These are phyloP conservation scores for Circaetus gallicus DNA, from an alignment of 2,113 vertebrate species.

Conservation along the genomic window DNA sequence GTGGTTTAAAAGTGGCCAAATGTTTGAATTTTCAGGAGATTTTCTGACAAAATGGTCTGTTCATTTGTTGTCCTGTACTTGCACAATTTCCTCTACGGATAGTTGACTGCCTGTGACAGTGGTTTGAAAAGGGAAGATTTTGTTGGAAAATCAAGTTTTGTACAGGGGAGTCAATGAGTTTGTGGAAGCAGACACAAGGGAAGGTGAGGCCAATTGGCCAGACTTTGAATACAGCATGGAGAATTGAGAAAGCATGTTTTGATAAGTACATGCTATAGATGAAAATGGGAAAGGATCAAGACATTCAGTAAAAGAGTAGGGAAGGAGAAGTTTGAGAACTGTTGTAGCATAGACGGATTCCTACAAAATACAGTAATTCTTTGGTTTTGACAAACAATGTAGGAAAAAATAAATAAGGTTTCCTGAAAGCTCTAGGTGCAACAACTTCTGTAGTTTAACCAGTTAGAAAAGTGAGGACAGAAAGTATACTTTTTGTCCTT, in stretches of 20 bases:
- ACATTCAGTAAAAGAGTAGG: background rate
- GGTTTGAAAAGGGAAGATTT: background rate
- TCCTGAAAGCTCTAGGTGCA: background rate
- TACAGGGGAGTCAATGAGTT: background rate
- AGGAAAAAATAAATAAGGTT: background rate
- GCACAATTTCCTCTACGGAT: background rate
- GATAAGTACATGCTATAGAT: fast-evolving
- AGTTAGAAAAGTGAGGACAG: background rate
- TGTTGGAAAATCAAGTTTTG: background rate
- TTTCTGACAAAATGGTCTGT: background rate
- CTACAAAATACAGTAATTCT: background rate
- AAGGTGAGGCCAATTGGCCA: fast-evolving
- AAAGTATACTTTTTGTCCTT: background rate
- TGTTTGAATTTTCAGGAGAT: background rate
- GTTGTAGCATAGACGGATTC: background rate
- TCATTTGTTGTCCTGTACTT: background rate
- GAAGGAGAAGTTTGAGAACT: background rate
- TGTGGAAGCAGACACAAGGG: fast-evolving
- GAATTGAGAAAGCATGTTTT: background rate
- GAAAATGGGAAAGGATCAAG: background rate
- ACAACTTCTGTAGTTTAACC: background rate
- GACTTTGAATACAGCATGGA: background rate
- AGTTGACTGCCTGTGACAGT: background rate
- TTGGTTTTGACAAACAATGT: background rate
- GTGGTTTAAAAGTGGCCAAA: background rate